Evolutionary conservation across 2,113 vertebrate species (phyloP), one percentile per base, ranked within the genome.

Genomic region (Etheostoma spectabile): DNA sequence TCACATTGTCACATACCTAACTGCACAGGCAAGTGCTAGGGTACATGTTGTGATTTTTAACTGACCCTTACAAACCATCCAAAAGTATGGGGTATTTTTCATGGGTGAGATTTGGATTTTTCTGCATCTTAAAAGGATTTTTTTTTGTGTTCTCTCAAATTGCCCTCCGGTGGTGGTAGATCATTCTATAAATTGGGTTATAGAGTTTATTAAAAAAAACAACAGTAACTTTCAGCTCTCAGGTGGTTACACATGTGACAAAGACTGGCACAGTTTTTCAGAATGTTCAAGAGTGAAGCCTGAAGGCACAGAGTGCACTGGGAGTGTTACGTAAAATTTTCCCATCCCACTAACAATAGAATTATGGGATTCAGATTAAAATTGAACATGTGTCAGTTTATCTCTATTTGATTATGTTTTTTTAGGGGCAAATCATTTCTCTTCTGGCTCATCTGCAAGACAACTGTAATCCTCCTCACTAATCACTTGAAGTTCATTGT

Each of bases 401-500:
- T 80, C 68, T 56, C 49, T 67, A 6, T 69, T 56, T 76, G 35
- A 77, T 48, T 35, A 35, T 21, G 21, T 10, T 16, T 8, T 73
- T 86, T 85, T 51, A 52, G 61, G 15, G 38, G 73, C 68, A 66
- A 56, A 63, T 45, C 3, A 2, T 76, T 76, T 60, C 27, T 61
- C 38, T 51, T 82, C 62, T 30, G 76, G 19, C 62, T 86, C 48
- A 46, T 86, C 66, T 64, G 67, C 67, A 22, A 71, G 68, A 46
- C 52, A 62, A 14, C 35, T 80, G 48, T 89, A 85, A 91, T 90
- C 80, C 80, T 69, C 65, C 77, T 69, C 65, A 22, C 71, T 74
- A 81, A 93, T 84, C 77, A 66, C 72, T 49, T 18, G 19, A 70
- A 86, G 16, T 83, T 88, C 59, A 86, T 86, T 71, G 69, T 80